Conservation (phyloP, 2,888 invertebrate genomes). For the Eupithecia inturbata region DNA sequence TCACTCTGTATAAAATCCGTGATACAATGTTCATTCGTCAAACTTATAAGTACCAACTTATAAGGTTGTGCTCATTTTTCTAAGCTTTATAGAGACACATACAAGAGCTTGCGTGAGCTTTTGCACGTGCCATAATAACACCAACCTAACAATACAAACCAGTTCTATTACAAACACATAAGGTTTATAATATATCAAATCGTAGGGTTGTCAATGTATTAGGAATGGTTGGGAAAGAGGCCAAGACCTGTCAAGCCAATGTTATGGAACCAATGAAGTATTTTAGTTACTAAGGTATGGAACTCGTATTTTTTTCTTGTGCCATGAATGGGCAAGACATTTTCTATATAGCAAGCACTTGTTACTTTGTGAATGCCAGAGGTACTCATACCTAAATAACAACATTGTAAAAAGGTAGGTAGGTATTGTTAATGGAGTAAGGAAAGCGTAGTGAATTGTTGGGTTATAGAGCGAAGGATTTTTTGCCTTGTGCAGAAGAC, state of each 20-base stretch:
- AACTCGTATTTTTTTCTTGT: slow-evolving; percentile 35
- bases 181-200: not conserved
- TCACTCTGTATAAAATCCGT: no score
- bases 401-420: not conserved
- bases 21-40: not conserved
- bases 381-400: not conserved
- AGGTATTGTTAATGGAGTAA: not conserved
- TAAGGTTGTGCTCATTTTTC: slow-evolving; percentile 13
- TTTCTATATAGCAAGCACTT: slow-evolving; percentile 5
- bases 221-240: slow-evolving; percentile 67
- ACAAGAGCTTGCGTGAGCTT: slow-evolving; percentile 5
- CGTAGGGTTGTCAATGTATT: slow-evolving; percentile 66
- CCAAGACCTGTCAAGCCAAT: slow-evolving; percentile 52
- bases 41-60: not conserved
- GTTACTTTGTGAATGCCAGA: not conserved
- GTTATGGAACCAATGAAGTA: slow-evolving; percentile 46
- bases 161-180: not conserved
- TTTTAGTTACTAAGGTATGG: not conserved
- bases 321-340: slow-evolving; percentile 18
- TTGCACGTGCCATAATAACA: slow-evolving; percentile 14
- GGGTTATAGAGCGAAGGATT: not conserved
- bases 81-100: not conserved
- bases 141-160: not conserved
- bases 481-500: not conserved
- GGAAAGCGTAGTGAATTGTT: not conserved